phyloP scores from a whole-genome alignment of 2,113 vertebrate species.

The Perccottus glenii region DNA sequence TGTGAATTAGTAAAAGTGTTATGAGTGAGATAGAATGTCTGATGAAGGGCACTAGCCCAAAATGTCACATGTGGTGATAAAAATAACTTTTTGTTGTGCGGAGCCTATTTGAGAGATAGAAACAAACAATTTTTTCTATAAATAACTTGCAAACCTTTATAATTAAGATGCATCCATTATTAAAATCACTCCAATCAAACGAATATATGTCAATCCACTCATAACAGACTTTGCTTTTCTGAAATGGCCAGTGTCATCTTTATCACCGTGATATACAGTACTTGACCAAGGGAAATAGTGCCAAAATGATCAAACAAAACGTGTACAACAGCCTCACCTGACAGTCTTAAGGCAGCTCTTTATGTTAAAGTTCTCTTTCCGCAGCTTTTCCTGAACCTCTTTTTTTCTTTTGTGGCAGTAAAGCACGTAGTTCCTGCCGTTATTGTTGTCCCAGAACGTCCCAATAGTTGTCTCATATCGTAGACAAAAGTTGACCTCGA shows the following conservation, averaged over 20 bases:
- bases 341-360: constrained; percentile 92
- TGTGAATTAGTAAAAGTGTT: constrained; percentile 50
- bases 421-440: constrained; percentile 86
- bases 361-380: constrained; percentile 76
- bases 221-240: not conserved
- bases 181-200: no score
- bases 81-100: no score
- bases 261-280: not conserved
- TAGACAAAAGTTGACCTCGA: constrained; percentile 92
- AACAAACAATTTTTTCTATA: no score
- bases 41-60: no score
- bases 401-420: constrained; percentile 83
- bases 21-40: constrained; percentile 25
- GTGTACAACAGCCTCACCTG: constrained; percentile 80
- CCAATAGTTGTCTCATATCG: constrained; percentile 90
- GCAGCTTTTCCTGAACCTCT: constrained; percentile 59
- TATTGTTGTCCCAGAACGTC: constrained; percentile 94
- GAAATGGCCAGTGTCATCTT: no score
- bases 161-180: no score
- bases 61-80: no score
- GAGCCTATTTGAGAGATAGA: no score
- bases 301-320: not conserved
- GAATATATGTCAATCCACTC: not conserved
- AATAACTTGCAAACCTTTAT: no score
- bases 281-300: not conserved